These are phyloP conservation scores for Fulica atra DNA, from an alignment of 2,113 vertebrate genomes.

Conservation along the genomic window DNA sequence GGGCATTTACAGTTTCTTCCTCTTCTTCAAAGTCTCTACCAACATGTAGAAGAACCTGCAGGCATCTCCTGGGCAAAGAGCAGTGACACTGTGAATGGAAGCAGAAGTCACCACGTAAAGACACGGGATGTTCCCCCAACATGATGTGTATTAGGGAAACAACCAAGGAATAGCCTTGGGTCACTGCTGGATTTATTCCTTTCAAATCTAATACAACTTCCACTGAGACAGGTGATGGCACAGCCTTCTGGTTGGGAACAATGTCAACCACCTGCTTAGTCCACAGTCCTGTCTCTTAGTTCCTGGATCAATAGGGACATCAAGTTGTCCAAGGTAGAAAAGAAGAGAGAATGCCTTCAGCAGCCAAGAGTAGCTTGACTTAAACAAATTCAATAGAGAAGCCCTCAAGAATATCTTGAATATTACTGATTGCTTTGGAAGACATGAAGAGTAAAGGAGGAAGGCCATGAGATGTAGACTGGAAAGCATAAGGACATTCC, in stretches of 20 bases:
- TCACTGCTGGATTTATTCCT: neutral
- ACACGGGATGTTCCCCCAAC: neutral
- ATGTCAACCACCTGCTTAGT: neutral
- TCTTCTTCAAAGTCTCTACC: slow-evolving; percentile 8
- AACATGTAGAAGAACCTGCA: slow-evolving; percentile 1
- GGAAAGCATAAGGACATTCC: neutral
- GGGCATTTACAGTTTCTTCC: neutral
- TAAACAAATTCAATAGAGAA: neutral
- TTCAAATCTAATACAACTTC: neutral
- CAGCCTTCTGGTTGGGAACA: neutral
- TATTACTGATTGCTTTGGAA: neutral
- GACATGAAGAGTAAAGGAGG: neutral
- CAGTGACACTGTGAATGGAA: slow-evolving; percentile 4
- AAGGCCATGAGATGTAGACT: neutral
- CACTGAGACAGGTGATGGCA: neutral
- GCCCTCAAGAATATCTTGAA: neutral
- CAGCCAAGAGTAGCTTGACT: neutral
- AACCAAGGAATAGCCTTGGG: neutral
- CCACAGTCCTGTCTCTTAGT: neutral
- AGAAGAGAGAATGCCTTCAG: neutral
- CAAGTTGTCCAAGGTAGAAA: neutral
- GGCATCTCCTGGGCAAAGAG: neutral
- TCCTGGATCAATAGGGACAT: neutral
- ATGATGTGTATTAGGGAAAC: neutral
- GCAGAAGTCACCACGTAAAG: slow-evolving; percentile 9